Percentiles rank a stretch among this genome's conserved stretches.
These are phyloP conservation scores for Montifringilla adamsi DNA, from an alignment of 2,113 vertebrate genomes.

Conservation along the genomic window DNA sequence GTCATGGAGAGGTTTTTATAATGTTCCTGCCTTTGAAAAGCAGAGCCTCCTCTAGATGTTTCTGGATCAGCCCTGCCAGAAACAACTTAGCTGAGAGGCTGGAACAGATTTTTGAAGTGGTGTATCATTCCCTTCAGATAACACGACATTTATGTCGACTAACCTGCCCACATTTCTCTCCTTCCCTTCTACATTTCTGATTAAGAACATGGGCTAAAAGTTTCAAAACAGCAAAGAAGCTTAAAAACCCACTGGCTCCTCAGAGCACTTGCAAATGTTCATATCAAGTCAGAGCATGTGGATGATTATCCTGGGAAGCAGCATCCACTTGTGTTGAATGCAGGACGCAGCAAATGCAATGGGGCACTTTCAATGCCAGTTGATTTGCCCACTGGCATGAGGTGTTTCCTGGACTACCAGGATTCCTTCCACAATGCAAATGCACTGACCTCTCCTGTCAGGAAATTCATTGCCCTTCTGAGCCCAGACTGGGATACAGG, in stretches of 20 bases:
- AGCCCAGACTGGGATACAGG: neutral
- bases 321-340: neutral
- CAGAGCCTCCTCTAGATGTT: neutral
- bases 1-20: neutral
- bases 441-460: neutral
- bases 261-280: neutral
- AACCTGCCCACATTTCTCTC: neutral
- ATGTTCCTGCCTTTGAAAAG: neutral
- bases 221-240: neutral
- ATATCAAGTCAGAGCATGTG: rapidly evolving
- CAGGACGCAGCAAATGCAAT: neutral
- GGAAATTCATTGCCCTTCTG: neutral
- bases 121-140: slow-evolving; percentile 5
- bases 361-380: neutral
- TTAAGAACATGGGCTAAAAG: neutral
- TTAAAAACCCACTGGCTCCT: neutral
- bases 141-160: neutral
- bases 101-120: neutral
- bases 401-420: neutral
- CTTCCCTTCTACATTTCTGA: neutral
- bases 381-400: neutral
- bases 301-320: neutral
- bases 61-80: neutral
- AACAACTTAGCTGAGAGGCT: slow-evolving; percentile 11
- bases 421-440: neutral